Evolutionary conservation across 2,113 vertebrate species (phyloP).

Genomic region (Chionomys nivalis): DNA sequence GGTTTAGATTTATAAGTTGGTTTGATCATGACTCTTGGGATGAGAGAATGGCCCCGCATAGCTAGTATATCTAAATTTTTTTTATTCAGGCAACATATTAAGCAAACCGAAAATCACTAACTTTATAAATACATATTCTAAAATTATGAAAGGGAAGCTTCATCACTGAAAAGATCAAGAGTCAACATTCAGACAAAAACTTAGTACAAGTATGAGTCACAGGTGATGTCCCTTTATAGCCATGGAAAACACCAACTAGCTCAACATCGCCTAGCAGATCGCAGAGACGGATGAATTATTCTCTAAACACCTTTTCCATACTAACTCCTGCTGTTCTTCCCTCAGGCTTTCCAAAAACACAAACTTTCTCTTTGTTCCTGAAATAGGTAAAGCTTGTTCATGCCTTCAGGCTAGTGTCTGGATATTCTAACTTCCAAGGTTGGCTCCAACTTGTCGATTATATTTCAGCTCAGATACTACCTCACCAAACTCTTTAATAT

Average conservation of each 20-base stretch:
- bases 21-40: not conserved
- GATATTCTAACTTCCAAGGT: not conserved
- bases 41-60: not conserved
- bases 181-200: not conserved
- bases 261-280: not conserved
- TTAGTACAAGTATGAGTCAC: not conserved
- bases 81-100: not conserved
- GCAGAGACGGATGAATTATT: not conserved
- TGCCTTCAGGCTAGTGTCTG: not conserved
- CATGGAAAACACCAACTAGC: not conserved
- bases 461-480: not conserved
- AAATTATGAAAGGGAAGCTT: not conserved
- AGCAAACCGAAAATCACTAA: not conserved
- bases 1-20: not conserved
- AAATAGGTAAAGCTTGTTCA: not conserved
- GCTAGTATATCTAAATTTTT: not conserved
- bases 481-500: not conserved
- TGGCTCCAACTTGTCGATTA: not conserved
- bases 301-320: not conserved
- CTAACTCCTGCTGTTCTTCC: not conserved
- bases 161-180: not conserved
- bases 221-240: not conserved
- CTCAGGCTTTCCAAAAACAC: not conserved
- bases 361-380: not conserved
- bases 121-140: not conserved